Percentiles rank a stretch among this genome's conserved stretches.
These are phyloP conservation scores for Natator depressus DNA, from an alignment of 2,113 vertebrate genomes.

Conservation along the genomic window DNA sequence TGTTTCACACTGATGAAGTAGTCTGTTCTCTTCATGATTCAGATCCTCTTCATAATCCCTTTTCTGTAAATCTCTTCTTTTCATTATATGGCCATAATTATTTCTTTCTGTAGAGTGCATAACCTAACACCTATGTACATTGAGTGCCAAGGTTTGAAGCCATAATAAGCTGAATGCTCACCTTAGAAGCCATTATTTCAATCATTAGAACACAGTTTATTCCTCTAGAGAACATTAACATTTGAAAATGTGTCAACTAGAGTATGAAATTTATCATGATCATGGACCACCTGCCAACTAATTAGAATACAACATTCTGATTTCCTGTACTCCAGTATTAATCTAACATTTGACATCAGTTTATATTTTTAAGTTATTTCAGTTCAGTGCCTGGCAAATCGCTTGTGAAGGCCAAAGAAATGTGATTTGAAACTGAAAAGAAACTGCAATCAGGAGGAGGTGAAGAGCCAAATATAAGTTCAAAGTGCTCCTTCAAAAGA, in stretches of 20 bases:
- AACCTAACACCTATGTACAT: constrained; percentile 74
- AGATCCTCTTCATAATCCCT: constrained; percentile 64
- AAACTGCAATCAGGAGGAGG: not conserved
- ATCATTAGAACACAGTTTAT: constrained; percentile 81
- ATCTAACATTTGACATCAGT: constrained; percentile 57
- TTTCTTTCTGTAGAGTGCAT: constrained; percentile 66
- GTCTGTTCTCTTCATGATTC: constrained; percentile 49
- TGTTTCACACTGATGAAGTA: constrained; percentile 70
- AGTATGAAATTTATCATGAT: constrained; percentile 76
- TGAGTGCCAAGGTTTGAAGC: constrained; percentile 73
- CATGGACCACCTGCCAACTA: constrained; percentile 73
- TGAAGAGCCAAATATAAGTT: not conserved
- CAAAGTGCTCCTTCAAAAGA: not conserved
- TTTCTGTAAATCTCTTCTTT: constrained; percentile 67
- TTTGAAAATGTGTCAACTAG: constrained; percentile 80
- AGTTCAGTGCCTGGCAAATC: constrained; percentile 34
- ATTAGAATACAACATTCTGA: constrained; percentile 74
- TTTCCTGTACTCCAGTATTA: constrained; percentile 57
- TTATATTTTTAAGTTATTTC: constrained; percentile 64
- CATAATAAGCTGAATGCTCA: constrained; percentile 75
- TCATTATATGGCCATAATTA: constrained; percentile 67
- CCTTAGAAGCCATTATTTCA: constrained; percentile 78
- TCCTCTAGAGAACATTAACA: constrained; percentile 79
- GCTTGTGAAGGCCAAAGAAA: constrained; percentile 47
- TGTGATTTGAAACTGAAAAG: constrained; percentile 45